phyloP scores from a whole-genome alignment of 2,797 vertebrate species.

The Acestrorhynchus altus region DNA sequence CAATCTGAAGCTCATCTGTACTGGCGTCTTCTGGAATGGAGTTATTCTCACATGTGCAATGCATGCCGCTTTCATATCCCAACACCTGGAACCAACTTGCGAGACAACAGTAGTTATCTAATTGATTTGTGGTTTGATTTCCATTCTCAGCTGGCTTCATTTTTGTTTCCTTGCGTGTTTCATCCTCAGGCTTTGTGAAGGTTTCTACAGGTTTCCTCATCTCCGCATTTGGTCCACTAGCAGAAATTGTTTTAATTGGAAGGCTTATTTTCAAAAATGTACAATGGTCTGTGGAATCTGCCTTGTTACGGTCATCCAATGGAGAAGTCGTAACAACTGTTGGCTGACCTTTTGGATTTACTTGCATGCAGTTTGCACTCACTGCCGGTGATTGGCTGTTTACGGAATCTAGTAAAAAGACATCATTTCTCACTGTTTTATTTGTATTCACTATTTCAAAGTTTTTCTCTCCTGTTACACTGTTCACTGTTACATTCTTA shows the following conservation, averaged over 20 bases:
- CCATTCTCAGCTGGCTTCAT: not conserved
- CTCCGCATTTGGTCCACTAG: not conserved
- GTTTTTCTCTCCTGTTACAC: not conserved
- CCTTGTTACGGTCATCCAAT: constrained; percentile 3
- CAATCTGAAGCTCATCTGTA: constrained; percentile 34
- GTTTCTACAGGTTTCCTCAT: not conserved
- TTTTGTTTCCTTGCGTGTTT: not conserved
- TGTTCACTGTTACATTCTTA: not conserved
- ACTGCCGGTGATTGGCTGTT: not conserved
- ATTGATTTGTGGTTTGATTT: not conserved
- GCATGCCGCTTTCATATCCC: constrained; percentile 2
- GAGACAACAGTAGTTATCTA: constrained; percentile 68
- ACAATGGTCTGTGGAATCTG: constrained; percentile 50
- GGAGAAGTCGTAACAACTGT: not conserved
- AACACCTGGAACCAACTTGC: constrained; percentile 55
- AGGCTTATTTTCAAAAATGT: constrained; percentile 64
- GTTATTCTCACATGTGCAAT: constrained; percentile 54
- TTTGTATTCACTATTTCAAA: not conserved
- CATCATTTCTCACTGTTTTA: not conserved
- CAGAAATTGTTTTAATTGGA: constrained; percentile 63
- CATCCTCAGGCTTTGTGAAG: constrained; percentile 4
- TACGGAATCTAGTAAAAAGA: not conserved
- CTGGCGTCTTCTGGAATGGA: not conserved
- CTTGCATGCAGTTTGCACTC: not conserved
- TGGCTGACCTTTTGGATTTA: not conserved